phyloP scores from a whole-genome alignment of 2,888 invertebrate species.

The Nipponacmea schrenckii region DNA sequence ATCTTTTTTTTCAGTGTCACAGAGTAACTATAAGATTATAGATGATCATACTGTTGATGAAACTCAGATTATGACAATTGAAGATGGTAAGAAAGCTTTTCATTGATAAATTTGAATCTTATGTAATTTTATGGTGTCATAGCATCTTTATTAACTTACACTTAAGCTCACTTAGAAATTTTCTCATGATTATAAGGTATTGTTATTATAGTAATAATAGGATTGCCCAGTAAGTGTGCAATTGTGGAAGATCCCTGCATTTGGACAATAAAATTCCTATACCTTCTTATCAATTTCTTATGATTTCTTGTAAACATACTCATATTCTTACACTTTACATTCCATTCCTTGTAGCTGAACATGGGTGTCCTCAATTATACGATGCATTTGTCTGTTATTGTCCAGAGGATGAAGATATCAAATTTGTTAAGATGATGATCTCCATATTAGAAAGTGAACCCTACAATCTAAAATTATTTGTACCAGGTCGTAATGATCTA shows the following conservation, averaged over 20 bases:
- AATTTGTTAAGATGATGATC: conserved; percentile 57
- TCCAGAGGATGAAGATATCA: conserved; percentile 49
- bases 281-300: no score
- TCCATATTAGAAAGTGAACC: conserved; percentile 43
- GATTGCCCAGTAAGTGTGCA: no score
- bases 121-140: no score
- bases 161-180: not conserved
- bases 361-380: conserved; percentile 43
- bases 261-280: no score
- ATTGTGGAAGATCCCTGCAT: no score
- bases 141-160: no score
- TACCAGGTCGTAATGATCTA: conserved; percentile 59
- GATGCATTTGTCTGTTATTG: conserved; percentile 63
- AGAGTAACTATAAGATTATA: conserved; percentile 20
- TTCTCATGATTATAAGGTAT: not conserved
- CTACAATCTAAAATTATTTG: conserved; percentile 53
- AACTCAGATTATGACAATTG: conserved; percentile 33
- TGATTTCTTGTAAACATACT: no score
- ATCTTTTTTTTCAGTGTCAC: conserved; percentile 30
- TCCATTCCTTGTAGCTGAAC: conserved; percentile 37
- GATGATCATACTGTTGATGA: conserved; percentile 43
- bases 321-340: no score
- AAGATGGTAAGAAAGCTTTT: conserved; percentile 40
- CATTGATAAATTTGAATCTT: no score
- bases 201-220: not conserved